Evolutionary conservation across 2,888 invertebrate genomes (phyloP), one percentile per base, ranked within the genome.

Genomic region (Cetonia aurata): DNA sequence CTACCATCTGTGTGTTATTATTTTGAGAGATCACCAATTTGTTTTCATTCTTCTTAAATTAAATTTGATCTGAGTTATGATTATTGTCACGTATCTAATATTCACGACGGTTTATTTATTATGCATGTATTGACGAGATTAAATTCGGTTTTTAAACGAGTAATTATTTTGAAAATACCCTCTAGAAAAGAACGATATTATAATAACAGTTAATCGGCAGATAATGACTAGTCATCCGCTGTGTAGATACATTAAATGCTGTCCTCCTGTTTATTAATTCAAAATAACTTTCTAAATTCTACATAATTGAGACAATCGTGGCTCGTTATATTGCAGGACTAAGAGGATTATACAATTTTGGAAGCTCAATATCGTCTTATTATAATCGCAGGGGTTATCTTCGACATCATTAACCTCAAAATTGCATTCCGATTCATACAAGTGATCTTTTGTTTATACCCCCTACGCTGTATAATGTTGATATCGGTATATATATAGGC

Each of bases 221-320:
- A 3, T 31, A 33, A 50, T 44, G 25, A 60, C 13, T 25, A 8
- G 37, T 37, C 37, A 37, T 37, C 37, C 37, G 1, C 37, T 37
- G 10, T 37, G 10, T n/a, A n/a, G 37, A 8, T 8, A 37, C 37
- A 37, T 37, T 46, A 60, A 60, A 60, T 33, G 46, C 60, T 9
- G 25, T 37, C 25, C 17, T 12, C 4, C 10, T 19, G 37, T 55
- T 62, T 56, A 67, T 33, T 67, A 56, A 67, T 67, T 67, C 67
- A 67, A 55, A 19, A 48, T 67, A 67, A 67, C 55, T 67, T 67
- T 48, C 67, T 44, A 67, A 67, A 67, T 67, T 67, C 48, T 31
- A 67, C 46, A 57, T 67, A 67, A 67, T 67, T 56, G 67, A 44
- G 56, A 56, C 46, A 33, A 67, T 67, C 55, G 4, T 4, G 6